A percentile compares a stretch with the other conserved stretches of the same genome.
These are phyloP conservation scores for Lepilemur ruficaudatus DNA, from an alignment of 2,797 vertebrate species.

Conservation along the genomic window DNA sequence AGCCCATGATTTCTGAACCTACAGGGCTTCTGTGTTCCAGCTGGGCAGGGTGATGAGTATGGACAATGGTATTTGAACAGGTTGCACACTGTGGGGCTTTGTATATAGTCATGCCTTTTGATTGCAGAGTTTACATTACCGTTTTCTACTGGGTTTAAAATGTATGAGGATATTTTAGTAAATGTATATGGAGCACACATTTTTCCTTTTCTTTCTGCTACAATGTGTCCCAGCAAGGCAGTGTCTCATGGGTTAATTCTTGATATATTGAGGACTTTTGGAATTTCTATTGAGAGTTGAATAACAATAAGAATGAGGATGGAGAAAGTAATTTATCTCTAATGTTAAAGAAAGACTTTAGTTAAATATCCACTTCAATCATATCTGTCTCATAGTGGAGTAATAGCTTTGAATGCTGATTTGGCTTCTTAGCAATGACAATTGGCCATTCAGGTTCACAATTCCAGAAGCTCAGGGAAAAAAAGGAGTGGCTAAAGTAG, in stretches of 20 bases:
- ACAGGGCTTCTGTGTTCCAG: not conserved
- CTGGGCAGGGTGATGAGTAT: too few relatives aligned
- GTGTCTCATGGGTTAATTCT: not conserved
- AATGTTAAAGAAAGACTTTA: not conserved
- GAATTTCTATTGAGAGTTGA: not conserved
- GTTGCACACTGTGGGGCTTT: not conserved
- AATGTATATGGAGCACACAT: not conserved
- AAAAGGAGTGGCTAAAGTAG: not conserved
- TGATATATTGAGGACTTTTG: not conserved
- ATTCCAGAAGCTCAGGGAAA: not conserved
- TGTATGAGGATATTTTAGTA: not conserved
- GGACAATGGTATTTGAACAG: not conserved
- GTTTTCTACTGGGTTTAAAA: not conserved
- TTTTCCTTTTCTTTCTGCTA: not conserved
- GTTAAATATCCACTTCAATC: not conserved
- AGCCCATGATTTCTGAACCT: too few relatives aligned
- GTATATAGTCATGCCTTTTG: not conserved
- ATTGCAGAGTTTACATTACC: not conserved
- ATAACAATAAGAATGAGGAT: not conserved
- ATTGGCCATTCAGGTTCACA: too few relatives aligned
- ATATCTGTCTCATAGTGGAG: not conserved
- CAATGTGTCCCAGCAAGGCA: not conserved
- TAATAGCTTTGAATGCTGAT: not conserved
- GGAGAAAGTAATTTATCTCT: not conserved
- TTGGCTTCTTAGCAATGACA: not conserved